These are phyloP conservation scores for Orthonyx spaldingii DNA, from an alignment of 2,113 vertebrate genomes.

Conservation along the genomic window DNA sequence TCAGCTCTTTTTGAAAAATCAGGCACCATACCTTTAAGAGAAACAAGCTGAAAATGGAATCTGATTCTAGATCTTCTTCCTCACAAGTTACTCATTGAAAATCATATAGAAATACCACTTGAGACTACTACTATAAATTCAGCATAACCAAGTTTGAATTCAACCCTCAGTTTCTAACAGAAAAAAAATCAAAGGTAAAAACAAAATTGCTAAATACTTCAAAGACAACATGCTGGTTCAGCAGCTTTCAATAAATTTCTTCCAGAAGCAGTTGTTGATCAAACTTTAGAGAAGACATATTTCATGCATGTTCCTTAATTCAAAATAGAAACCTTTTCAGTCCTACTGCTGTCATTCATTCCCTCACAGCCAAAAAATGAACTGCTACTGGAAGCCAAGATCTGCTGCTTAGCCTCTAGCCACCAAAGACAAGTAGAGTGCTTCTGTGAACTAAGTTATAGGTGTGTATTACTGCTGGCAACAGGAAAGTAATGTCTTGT, in stretches of 20 bases:
- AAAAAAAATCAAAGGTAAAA: neutral
- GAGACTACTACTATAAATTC: neutral
- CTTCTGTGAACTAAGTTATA: neutral
- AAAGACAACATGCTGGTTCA: neutral
- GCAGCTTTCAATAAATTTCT: neutral
- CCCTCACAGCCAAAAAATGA: neutral
- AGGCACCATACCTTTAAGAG: neutral
- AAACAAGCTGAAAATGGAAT: neutral
- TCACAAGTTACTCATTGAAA: neutral
- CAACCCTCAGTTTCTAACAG: neutral
- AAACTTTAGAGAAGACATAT: neutral
- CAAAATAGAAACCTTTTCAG: neutral
- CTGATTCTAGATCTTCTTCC: neutral
- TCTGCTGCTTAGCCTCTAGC: neutral
- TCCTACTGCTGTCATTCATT: neutral
- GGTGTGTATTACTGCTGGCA: neutral
- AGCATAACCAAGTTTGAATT: neutral
- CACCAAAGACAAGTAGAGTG: neutral
- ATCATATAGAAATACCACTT: neutral
- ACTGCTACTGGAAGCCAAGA: neutral
- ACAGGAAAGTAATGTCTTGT: neutral
- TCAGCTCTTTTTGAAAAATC: neutral
- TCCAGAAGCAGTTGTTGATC: neutral
- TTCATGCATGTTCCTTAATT: neutral
- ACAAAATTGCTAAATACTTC: slow-evolving; percentile 15